These are phyloP conservation scores for Spheniscus humboldti DNA, from an alignment of 2,797 vertebrate species.

Conservation along the genomic window DNA sequence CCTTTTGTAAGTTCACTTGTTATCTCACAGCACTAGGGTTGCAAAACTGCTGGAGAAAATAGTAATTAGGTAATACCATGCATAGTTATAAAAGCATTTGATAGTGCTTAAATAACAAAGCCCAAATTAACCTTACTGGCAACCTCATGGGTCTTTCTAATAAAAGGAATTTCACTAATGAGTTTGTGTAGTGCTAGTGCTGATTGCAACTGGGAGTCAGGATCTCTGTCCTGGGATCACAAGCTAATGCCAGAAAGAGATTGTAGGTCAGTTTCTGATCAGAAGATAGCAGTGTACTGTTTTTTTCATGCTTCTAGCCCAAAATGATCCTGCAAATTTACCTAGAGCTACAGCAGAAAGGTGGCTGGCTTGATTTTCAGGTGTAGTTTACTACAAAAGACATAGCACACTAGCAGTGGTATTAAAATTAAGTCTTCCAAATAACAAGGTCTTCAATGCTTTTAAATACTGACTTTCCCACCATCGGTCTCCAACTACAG, in stretches of 20 bases:
- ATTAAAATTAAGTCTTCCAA: background rate
- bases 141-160: background rate
- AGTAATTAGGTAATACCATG: background rate
- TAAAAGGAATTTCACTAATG: background rate
- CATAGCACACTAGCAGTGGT: background rate
- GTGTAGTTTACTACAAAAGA: background rate
- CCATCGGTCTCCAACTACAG: background rate
- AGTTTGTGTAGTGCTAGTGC: background rate
- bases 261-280: background rate
- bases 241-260: background rate
- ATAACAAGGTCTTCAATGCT: background rate
- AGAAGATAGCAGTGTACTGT: background rate
- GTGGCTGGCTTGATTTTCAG: background rate
- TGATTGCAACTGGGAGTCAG: background rate
- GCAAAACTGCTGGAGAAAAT: background rate
- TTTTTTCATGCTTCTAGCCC: background rate
- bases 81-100: slow-evolving; percentile 3
- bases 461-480: background rate
- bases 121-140: slow-evolving; percentile 7
- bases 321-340: background rate
- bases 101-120: background rate
- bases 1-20: background rate
- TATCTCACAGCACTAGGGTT: background rate
- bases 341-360: background rate
- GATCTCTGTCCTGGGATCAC: background rate